phyloP scores from a whole-genome alignment of 2,113 vertebrate genomes.

The Helogale parvula region DNA sequence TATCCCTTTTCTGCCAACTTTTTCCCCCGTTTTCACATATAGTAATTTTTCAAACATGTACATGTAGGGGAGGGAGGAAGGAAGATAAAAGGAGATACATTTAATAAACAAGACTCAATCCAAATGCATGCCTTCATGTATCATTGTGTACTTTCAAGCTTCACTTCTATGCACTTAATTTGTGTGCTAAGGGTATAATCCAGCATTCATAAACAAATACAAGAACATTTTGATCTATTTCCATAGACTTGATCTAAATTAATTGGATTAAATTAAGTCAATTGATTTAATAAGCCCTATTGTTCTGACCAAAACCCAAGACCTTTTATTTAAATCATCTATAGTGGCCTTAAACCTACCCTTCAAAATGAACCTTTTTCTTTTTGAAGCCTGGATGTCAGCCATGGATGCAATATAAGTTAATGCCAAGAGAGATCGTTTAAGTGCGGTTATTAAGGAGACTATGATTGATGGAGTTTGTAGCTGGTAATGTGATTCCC shows the following conservation, averaged over 20 bases:
- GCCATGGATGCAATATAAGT: conserved; percentile 79
- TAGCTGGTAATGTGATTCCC: conserved; percentile 81
- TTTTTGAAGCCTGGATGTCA: conserved; percentile 71
- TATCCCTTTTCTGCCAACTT: neutral
- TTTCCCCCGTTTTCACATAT: neutral
- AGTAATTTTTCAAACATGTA: neutral
- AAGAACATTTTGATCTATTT: conserved; percentile 39
- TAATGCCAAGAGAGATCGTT: conserved; percentile 82
- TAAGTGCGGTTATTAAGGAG: conserved; percentile 83
- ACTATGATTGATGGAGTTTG: conserved; percentile 83
- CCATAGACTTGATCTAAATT: conserved; percentile 41
- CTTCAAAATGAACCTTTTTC: conserved; percentile 71
- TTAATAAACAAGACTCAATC: neutral
- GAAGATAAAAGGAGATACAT: neutral
- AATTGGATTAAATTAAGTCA: conserved; percentile 73
- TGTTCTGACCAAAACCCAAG: conserved; percentile 58
- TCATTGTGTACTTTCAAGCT: neutral
- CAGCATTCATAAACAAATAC: conserved; percentile 61
- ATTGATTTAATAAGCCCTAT: conserved; percentile 64
- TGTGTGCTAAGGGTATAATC: conserved; percentile 3
- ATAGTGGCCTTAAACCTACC: conserved; percentile 54
- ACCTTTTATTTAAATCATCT: conserved; percentile 75
- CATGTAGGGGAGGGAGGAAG: neutral
- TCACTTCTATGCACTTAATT: conserved; percentile 7
- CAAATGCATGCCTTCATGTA: neutral